Base-by-base conservation (phyloP, 2,797 vertebrate species). In the Emys orbicularis region DNA sequence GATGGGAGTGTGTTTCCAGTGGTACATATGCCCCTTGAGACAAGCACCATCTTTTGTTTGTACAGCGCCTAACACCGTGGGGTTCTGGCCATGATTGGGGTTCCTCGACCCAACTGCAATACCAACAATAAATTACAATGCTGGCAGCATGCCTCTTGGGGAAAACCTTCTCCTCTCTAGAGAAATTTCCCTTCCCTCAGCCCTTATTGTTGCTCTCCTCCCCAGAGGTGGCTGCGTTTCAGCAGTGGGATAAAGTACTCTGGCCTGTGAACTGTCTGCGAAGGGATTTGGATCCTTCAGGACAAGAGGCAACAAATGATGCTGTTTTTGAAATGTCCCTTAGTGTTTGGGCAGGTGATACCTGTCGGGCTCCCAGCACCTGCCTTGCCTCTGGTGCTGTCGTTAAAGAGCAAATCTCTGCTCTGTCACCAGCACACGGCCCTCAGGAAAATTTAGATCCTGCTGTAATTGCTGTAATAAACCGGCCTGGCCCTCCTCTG, bases 11-110 rank as follows among this genome's bases (percentile, higher is more conserved):
- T 37, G 34, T n/a, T 37, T 68, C 61, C 61, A 61, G 29, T 18
- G 7, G 12, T 49, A 47, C 25, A 49, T 29, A 47, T 31, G 44
- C 15, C 44, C 13, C 61, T 68, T 19, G 61, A 68, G 47, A 77
- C 13, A 18, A 49, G 44, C 10, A 8, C 65, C 8, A 8, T 1
- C 3, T 1, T 5, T 31, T 82, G 1, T 54, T 49, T 29, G 49
- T 27, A 16, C 19, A 79, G 41, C 7, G 21, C 81, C 74, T 53
- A 47, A 59, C 50, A 12, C 2, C 8, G 19, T 13, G 53, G 76
- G 29, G 56, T 44, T n/a, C 56, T 79, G 0, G 12, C 47, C 41
- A 34, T 83, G 83, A 31, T 8, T 9, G 25, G 27, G 54, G 34
- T 25, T 37, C n/a, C 19, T 41, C 10, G 5, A 23, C 18, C n/a